Evolutionary conservation across 2,113 vertebrate genomes (phyloP).

Genomic region (Microtus oregoni): DNA sequence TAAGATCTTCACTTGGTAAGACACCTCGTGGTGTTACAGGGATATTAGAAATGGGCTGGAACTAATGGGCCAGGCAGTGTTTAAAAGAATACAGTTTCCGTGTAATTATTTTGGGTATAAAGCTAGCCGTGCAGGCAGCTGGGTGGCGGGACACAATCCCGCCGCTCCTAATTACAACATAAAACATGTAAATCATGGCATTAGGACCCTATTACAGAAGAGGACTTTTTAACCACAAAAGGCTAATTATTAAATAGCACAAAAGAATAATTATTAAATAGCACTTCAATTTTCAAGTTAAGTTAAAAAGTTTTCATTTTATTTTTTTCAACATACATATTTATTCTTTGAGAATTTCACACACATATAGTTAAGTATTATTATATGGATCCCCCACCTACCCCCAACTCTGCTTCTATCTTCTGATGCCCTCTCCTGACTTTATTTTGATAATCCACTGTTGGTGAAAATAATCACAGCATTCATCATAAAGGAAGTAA

Average conservation of each 20-base stretch:
- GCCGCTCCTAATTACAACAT: too few species aligned
- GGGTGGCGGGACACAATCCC: too few species aligned
- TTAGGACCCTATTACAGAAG: slow-evolving; percentile 63
- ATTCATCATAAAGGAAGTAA: background rate
- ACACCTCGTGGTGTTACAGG: too few species aligned
- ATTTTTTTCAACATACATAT: background rate
- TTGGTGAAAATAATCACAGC: background rate
- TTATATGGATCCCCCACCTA: too few species aligned
- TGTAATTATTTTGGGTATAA: too few species aligned
- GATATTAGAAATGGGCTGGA: too few species aligned
- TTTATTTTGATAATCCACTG: background rate
- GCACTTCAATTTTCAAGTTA: slow-evolving; percentile 85
- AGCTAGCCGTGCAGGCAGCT: too few species aligned
- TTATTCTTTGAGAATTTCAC: background rate
- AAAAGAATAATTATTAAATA: slow-evolving; percentile 81
- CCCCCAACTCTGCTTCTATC: background rate
- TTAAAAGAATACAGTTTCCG: too few species aligned
- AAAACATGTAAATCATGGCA: background rate
- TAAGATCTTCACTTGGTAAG: too few species aligned
- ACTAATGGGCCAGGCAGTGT: too few species aligned
- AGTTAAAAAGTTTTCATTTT: background rate
- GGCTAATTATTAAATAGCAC: slow-evolving; percentile 76
- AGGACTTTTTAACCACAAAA: slow-evolving; percentile 74
- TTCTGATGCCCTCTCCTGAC: background rate
- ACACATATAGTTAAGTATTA: background rate